Percentiles rank a stretch among this genome's conserved stretches.
These are phyloP conservation scores for Scylla paramamosain DNA, from an alignment of 1,140 invertebrate genomes.

Conservation along the genomic window DNA sequence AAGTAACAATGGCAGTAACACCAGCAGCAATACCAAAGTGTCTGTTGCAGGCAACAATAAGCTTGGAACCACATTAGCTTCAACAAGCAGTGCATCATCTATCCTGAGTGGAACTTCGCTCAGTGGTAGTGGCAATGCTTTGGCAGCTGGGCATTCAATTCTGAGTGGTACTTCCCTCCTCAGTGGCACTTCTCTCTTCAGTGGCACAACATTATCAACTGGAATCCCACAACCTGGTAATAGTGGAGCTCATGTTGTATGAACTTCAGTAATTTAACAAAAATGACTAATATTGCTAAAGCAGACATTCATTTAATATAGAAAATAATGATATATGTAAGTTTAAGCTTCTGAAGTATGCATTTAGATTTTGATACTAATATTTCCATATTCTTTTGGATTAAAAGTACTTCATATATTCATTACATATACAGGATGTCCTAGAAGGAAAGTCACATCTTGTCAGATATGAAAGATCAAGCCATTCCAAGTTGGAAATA, in stretches of 20 bases:
- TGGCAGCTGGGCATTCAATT: slow-evolving; percentile 5
- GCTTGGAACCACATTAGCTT: background rate
- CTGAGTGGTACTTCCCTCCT: slow-evolving; percentile 31
- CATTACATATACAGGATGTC: no score
- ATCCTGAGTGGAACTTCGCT: slow-evolving; percentile 36
- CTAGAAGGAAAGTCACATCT: no score
- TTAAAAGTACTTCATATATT: background rate
- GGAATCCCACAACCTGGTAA: background rate
- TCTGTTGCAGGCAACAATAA: slow-evolving; percentile 30
- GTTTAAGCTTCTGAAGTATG: background rate
- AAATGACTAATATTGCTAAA: background rate
- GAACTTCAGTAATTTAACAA: slow-evolving; percentile 1
- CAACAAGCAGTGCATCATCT: slow-evolving; percentile 44
- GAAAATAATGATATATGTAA: background rate
- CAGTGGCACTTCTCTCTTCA: background rate
- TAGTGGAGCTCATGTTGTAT: background rate
- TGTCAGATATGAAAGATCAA: no score
- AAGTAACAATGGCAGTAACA: slow-evolving; percentile 34
- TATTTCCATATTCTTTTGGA: slow-evolving; percentile 24
- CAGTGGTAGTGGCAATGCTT: background rate
- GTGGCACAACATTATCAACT: background rate
- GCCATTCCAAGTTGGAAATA: no score
- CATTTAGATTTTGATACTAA: slow-evolving; percentile 40
- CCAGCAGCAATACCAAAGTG: slow-evolving; percentile 2
- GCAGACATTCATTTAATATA: slow-evolving; percentile 28